Base-by-base conservation (phyloP, 2,888 invertebrate species). In the Zaprionus lineosus region DNA sequence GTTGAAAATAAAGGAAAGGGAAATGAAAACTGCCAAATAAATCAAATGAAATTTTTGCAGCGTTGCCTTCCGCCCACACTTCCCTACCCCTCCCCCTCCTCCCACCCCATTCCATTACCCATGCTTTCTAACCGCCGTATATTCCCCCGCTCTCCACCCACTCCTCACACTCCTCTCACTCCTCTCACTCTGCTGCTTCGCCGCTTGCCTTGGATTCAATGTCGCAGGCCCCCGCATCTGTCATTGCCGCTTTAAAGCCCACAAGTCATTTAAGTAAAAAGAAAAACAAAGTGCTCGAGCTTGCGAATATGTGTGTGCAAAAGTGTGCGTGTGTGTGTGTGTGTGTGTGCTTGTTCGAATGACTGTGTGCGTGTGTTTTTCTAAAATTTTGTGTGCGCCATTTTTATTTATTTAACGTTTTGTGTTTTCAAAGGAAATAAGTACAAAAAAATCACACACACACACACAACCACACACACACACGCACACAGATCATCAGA, bases 11-110 rank as follows among this genome's bases (percentile, higher is more conserved):
- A 26, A 43, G 36, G 44, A 52, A 82, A 64, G 78, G 74, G 82
- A 64, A 81, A 84, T 64, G 77, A 84, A 83, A 81, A 75, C 84
- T 77, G 82, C 74, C 78, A 84, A 78, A 78, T 84, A 78, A 78
- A 78, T 84, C 77, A 78, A 78, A 84, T 81, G 70, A 84, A 84
- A 84, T 84, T 84, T 84, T 77, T 62, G 78, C 70, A 74, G 84
- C 62, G 33, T 57, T 36, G 56, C 44, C 46, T 31, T 2, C 15
- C 33, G 2, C 2, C 39, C 8, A 11, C 33, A 39, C 39, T 34
- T 46, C 15, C 26, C 41, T n/a, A n/a, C 8, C 6, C n/a, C 2
- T 7, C 18, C 11, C 11, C 29, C 11, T 29, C 19, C 28, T 4
- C 7, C 2, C 14, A 0, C 33, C 12, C 3, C 21, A 2, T 1